A percentile compares a stretch with the other conserved stretches of the same genome.
Evolutionary conservation across 2,888 invertebrate species (phyloP).

Genomic region (Stenichneumon culpator): DNA sequence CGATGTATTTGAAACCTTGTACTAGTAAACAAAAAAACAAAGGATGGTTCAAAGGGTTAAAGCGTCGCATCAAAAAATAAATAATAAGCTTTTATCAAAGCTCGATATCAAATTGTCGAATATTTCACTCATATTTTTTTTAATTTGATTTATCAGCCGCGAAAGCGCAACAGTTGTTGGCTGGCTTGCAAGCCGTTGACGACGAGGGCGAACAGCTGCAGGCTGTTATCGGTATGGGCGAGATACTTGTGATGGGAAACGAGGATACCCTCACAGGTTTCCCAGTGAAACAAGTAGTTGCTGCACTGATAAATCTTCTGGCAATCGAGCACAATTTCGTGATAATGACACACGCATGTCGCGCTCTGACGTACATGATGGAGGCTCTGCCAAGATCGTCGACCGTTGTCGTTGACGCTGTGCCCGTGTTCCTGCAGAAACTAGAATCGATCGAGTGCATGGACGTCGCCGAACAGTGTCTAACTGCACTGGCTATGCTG

Average conservation of each 20-base stretch:
- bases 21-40: too few species aligned
- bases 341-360: conserved; percentile 99
- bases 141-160: conserved; percentile 87
- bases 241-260: conserved; percentile 99
- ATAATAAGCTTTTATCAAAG: background rate
- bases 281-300: conserved; percentile 98
- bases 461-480: conserved; percentile 99
- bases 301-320: conserved; percentile 95
- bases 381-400: conserved; percentile 99
- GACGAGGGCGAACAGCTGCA: conserved; percentile 98
- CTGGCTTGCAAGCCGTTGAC: conserved; percentile 96
- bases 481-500: conserved; percentile 98
- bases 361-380: conserved; percentile 99
- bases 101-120: background rate
- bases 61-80: background rate
- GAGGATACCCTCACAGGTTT: conserved; percentile 99
- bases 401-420: conserved; percentile 97
- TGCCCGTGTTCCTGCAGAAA: conserved; percentile 98
- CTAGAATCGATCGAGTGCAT: conserved; percentile 99
- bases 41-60: too few species aligned
- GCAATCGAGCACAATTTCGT: conserved; percentile 99
- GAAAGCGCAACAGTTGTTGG: conserved; percentile 96
- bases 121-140: conserved; percentile 4
- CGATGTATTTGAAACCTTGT: too few species aligned
- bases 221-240: conserved; percentile 99